These are phyloP conservation scores for Ciconia maguari DNA, from an alignment of 2,113 vertebrate genomes.

Conservation along the genomic window DNA sequence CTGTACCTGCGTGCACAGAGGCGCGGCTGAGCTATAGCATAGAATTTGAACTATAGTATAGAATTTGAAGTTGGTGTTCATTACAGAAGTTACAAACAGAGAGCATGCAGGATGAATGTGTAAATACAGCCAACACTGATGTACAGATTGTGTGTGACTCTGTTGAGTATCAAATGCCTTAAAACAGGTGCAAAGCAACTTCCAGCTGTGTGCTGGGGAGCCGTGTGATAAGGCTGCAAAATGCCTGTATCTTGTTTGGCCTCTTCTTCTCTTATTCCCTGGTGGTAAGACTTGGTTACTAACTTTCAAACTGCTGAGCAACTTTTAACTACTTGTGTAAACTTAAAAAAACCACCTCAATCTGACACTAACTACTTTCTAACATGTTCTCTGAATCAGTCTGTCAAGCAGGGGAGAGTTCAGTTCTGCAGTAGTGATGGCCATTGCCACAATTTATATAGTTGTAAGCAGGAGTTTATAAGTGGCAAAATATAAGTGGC, in stretches of 20 bases:
- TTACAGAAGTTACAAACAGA: not conserved
- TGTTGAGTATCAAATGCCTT: not conserved
- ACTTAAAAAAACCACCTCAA: not conserved
- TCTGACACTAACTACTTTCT: not conserved
- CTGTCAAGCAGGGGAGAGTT: not conserved
- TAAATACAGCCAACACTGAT: not conserved
- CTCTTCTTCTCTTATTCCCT: not conserved
- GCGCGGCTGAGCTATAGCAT: not conserved
- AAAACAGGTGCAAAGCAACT: not conserved
- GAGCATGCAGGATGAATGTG: not conserved
- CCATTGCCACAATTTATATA: not conserved
- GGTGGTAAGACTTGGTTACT: not conserved
- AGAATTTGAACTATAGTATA: not conserved
- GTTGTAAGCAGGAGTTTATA: not conserved
- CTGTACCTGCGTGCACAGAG: fast-evolving
- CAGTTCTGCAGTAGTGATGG: not conserved
- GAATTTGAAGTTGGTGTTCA: not conserved
- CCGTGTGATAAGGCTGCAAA: not conserved
- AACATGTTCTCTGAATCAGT: not conserved
- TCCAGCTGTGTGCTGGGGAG: not conserved
- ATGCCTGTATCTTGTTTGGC: not conserved
- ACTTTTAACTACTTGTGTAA: not conserved
- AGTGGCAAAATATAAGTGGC: not conserved
- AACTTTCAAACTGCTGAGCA: not conserved
- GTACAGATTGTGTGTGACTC: too few species aligned